Evolutionary conservation across 1,140 invertebrate genomes (phyloP).

Genomic region (Trichoplusia ni): DNA sequence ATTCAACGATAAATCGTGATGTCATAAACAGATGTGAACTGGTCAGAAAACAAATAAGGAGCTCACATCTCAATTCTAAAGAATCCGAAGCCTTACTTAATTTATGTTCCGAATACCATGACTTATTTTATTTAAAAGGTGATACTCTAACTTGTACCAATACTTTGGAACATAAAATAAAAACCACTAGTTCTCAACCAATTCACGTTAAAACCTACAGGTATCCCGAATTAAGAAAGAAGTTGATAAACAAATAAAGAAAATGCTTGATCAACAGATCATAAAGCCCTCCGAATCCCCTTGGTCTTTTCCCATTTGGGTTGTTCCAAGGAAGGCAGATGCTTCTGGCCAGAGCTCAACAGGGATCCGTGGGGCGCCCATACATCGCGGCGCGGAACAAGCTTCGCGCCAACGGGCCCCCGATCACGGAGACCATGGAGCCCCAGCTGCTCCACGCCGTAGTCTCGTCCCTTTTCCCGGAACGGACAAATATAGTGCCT

Average conservation of each 20-base stretch:
- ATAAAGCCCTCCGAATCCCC: constrained; percentile 54
- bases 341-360: too few relatives aligned
- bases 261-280: constrained; percentile 56
- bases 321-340: constrained; percentile 33
- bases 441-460: too few relatives aligned
- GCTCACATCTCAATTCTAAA: constrained; percentile 36
- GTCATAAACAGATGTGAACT: constrained; percentile 19
- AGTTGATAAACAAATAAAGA: constrained; percentile 54
- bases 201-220: constrained; percentile 53
- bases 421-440: too few relatives aligned
- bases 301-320: constrained; percentile 50
- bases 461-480: too few relatives aligned
- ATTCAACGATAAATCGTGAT: too few relatives aligned
- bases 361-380: too few relatives aligned
- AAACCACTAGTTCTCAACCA: constrained; percentile 16
- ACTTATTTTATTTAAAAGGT: constrained; percentile 38
- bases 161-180: constrained; percentile 35
- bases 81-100: constrained; percentile 24
- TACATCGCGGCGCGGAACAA: too few relatives aligned
- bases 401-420: too few relatives aligned
- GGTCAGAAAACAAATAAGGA: constrained; percentile 12
- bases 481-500: too few relatives aligned
- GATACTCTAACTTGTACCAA: constrained; percentile 32
- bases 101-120: constrained; percentile 29
- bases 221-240: constrained; percentile 58